phyloP scores from a whole-genome alignment of 2,113 vertebrate species.

The Perca fluviatilis region DNA sequence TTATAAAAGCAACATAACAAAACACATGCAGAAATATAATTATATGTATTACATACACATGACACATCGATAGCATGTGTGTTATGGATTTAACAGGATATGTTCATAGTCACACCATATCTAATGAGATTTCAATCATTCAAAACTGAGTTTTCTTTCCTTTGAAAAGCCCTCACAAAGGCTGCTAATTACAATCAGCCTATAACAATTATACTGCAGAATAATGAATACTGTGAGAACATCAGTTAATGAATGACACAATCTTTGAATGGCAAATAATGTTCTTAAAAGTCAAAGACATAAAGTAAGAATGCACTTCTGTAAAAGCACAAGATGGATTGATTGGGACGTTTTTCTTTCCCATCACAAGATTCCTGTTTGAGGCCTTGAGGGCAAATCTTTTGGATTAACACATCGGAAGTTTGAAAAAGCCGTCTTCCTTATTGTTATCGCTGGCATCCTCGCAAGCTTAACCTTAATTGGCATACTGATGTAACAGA shows the following conservation, averaged over 20 bases:
- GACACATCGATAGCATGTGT: background rate
- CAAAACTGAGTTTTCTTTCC: background rate
- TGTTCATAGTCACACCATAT: background rate
- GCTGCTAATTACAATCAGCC: constrained; percentile 36
- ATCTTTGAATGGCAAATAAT: background rate
- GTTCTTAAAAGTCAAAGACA: background rate
- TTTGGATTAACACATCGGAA: constrained; percentile 19
- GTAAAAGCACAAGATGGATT: background rate
- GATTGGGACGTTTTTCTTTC: background rate
- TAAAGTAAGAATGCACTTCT: background rate
- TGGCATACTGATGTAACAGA: constrained; percentile 32
- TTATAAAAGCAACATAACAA: background rate
- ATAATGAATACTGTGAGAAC: background rate
- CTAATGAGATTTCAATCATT: too few relatives aligned
- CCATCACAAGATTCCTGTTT: background rate
- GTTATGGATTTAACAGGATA: background rate
- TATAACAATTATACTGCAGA: background rate
- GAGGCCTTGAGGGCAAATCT: constrained; percentile 21
- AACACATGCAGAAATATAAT: background rate
- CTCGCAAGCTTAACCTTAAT: constrained; percentile 49
- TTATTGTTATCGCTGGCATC: constrained; percentile 43
- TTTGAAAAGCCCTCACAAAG: constrained; percentile 17
- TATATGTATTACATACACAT: background rate
- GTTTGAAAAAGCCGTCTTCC: constrained; percentile 31
- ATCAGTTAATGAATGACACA: constrained; percentile 2